Evolutionary conservation across 2,888 invertebrate genomes (phyloP).

Genomic region (Stenodema calcarata): DNA sequence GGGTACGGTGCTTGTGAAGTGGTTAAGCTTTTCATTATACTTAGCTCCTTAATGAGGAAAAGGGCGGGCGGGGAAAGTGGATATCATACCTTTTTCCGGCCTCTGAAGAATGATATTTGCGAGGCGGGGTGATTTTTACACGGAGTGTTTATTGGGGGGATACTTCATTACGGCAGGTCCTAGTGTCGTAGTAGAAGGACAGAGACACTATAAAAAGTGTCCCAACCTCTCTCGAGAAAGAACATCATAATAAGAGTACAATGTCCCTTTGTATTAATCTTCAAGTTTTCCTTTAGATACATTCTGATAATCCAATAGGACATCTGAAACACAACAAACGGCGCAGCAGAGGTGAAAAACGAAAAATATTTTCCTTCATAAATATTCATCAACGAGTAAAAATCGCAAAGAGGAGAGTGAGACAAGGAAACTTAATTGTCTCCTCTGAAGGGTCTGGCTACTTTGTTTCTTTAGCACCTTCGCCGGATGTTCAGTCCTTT

Average conservation of each 20-base stretch:
- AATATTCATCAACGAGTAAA: slow-evolving; percentile 23
- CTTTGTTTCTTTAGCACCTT: slow-evolving; percentile 30
- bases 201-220: too few relatives aligned
- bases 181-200: too few relatives aligned
- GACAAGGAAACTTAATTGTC: slow-evolving; percentile 21
- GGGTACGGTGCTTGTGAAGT: too few relatives aligned
- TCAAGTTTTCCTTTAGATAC: background rate
- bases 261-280: background rate
- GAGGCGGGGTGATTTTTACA: too few relatives aligned
- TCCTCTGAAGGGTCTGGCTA: slow-evolving; percentile 6
- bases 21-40: too few relatives aligned
- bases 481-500: background rate
- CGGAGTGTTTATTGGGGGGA: too few relatives aligned
- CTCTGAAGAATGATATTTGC: too few relatives aligned
- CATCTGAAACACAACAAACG: background rate
- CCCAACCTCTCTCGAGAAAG: background rate
- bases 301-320: background rate
- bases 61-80: too few relatives aligned
- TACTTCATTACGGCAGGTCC: too few relatives aligned
- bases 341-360: background rate
- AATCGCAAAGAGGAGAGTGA: slow-evolving; percentile 3
- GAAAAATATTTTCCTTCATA: slow-evolving; percentile 11
- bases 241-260: background rate
- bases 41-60: too few relatives aligned
- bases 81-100: too few relatives aligned